Evolutionary conservation across 2,888 invertebrate genomes (phyloP).

Genomic region (Mythimna lalbum): DNA sequence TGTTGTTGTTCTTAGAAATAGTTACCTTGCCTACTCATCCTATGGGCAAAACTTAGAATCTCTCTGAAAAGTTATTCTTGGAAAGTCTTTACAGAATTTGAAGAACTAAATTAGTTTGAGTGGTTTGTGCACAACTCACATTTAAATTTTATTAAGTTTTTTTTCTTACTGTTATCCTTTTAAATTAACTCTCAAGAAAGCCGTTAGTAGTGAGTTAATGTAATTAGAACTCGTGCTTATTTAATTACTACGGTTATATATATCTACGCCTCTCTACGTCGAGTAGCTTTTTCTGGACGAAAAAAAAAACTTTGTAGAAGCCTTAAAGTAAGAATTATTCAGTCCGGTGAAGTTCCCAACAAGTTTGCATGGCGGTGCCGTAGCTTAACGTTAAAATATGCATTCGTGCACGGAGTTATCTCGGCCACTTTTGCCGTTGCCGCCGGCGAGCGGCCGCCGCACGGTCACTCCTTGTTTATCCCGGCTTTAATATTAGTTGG

Average conservation of each 20-base stretch:
- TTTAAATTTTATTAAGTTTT: slow-evolving; percentile 1
- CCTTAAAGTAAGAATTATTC: slow-evolving; percentile 84
- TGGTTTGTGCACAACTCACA: not conserved
- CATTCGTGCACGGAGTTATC: slow-evolving; percentile 85
- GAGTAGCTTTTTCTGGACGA: slow-evolving; percentile 55
- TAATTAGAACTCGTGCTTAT: slow-evolving; percentile 30
- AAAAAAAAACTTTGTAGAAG: slow-evolving; percentile 71
- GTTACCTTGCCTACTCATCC: not conserved
- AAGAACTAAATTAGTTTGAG: slow-evolving; percentile 27
- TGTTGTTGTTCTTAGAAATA: not conserved
- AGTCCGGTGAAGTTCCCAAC: slow-evolving; percentile 82
- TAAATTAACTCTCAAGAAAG: slow-evolving; percentile 8
- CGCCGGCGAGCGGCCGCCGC: slow-evolving; percentile 71
- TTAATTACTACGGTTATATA: slow-evolving; percentile 37
- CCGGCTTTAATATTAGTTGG: slow-evolving; percentile 79
- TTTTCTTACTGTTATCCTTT: slow-evolving; percentile 2
- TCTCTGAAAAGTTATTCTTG: slow-evolving; percentile 15
- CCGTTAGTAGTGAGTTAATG: slow-evolving; percentile 29
- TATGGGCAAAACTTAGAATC: slow-evolving; percentile 7
- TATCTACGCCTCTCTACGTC: slow-evolving; percentile 32
- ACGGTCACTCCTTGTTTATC: slow-evolving; percentile 84
- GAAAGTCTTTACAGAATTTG: slow-evolving; percentile 11
- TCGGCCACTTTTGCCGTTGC: slow-evolving; percentile 83
- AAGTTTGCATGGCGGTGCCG: slow-evolving; percentile 83
- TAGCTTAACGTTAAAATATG: slow-evolving; percentile 88